Evolutionary conservation across 1,140 invertebrate species (phyloP), one percentile per base, ranked within the genome.

Genomic region (Lanistes nyassanus): DNA sequence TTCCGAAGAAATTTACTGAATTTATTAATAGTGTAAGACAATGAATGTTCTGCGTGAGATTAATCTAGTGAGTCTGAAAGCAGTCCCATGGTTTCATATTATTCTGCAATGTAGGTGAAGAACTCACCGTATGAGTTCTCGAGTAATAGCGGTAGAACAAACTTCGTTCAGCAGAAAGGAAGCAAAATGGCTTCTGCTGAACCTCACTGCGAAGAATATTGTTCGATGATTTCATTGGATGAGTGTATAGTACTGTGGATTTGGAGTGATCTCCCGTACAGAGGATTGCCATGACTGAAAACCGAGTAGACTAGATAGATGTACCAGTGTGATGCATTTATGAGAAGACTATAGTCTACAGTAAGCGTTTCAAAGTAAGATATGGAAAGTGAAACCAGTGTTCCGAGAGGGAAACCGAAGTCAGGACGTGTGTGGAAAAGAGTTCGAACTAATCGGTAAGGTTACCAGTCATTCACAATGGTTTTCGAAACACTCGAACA

Each of bases 381-480:
- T 13, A n/a, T 60, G 26, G 70, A 73, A 21, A 13, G 34, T 31
- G 21, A 21, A 64, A 37, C 26, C 37, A 39, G 60, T 37, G 76
- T 75, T 31, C 78, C 78, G 42, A 70, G 80, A 65, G 80, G 80
- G 66, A 80, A 77, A 72, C 80, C 80, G 26, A 81, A 81, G 60
- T 81, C 80, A 60, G 80, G 80, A 55, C 65, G 80, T n/a, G 64
- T 75, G 21, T 81, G 80, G 80, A 81, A 81, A 75, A 73, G 55
- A 19, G 72, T 78, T 6, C 70, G 62, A 76, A 79, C 74, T 13
- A 62, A 72, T 21, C 77, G 76, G 80, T 81, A 34, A 55, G n/a
- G 16, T 13, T 29, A 64, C 11, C 11, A 13, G 21, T 64, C 31
- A 16, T 23, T 53, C 51, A 13, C 51, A 23, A 53, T 53, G 13